phyloP scores from a whole-genome alignment of 1,140 invertebrate genomes.

The Drosophila asahinai region DNA sequence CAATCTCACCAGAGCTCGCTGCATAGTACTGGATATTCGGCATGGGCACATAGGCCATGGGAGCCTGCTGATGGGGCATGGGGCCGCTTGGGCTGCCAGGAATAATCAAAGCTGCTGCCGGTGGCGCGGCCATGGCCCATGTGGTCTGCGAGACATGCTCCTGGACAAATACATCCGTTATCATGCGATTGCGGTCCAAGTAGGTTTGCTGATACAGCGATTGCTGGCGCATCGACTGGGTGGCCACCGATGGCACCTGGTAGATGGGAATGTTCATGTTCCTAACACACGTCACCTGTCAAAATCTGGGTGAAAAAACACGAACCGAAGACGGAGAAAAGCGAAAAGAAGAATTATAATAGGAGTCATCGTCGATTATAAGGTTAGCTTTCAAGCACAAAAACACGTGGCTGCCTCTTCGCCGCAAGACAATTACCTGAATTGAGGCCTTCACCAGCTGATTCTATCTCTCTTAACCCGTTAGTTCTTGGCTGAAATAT shows the following conservation, averaged over 20 bases:
- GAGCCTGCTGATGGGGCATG: background rate
- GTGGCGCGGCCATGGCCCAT: constrained; percentile 42
- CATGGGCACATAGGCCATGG: constrained; percentile 35
- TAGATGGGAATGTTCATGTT: constrained; percentile 45
- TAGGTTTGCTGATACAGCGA: constrained; percentile 71
- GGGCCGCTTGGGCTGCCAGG: constrained; percentile 13
- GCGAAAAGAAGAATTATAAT: background rate
- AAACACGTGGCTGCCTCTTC: background rate
- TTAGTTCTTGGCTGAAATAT: background rate
- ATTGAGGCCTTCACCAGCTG: background rate
- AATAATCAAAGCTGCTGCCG: constrained; percentile 13
- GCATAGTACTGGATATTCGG: constrained; percentile 60
- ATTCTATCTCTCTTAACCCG: background rate
- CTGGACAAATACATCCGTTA: constrained; percentile 63
- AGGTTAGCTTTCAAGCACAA: constrained; percentile 7
- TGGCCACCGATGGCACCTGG: constrained; percentile 38
- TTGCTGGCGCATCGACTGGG: constrained; percentile 60
- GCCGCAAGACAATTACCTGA: background rate
- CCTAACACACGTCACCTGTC: background rate
- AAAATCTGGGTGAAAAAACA: background rate
- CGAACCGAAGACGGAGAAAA: background rate
- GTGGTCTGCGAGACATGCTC: constrained; percentile 65
- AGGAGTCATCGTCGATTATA: background rate
- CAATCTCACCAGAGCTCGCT: constrained; percentile 47
- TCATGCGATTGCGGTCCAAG: constrained; percentile 56